These are phyloP conservation scores for Leptinotarsa defecta DNA, from an alignment of 1,140 invertebrate genomes.

Conservation along the genomic window DNA sequence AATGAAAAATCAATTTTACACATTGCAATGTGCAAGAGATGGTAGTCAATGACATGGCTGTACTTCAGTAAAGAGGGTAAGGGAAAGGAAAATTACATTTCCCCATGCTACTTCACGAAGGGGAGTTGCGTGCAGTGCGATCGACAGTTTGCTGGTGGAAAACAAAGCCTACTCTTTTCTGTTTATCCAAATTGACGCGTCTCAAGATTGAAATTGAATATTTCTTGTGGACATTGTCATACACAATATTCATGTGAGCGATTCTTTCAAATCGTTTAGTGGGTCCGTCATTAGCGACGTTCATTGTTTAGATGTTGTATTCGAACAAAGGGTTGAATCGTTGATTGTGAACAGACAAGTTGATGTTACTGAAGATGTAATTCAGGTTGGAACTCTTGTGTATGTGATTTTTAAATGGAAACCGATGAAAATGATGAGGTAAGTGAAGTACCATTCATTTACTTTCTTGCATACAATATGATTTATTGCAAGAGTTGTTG, in stretches of 20 bases:
- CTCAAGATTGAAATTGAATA: too few relatives aligned
- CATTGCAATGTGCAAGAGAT: not conserved
- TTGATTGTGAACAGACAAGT: too few relatives aligned
- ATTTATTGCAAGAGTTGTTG: too few relatives aligned
- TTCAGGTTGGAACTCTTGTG: not conserved
- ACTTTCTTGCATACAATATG: too few relatives aligned
- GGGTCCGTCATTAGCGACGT: too few relatives aligned
- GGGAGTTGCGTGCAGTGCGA: not conserved
- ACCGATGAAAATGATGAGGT: constrained; percentile 5
- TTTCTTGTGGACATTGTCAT: too few relatives aligned
- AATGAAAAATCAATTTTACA: not conserved
- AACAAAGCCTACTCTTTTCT: not conserved
- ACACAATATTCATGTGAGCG: too few relatives aligned
- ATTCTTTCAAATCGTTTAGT: too few relatives aligned
- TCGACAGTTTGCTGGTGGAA: not conserved
- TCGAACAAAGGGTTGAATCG: too few relatives aligned
- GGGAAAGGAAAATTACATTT: constrained; percentile 8
- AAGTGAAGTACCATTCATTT: not conserved
- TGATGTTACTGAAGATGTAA: too few relatives aligned
- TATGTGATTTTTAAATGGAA: constrained; percentile 3
- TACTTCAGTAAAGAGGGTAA: not conserved
- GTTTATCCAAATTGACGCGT: too few relatives aligned
- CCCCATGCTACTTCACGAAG: not conserved
- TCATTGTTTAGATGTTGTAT: too few relatives aligned
- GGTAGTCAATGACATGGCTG: not conserved